Evolutionary conservation across 2,888 invertebrate genomes (phyloP).

Genomic region (Drosophila tripunctata): DNA sequence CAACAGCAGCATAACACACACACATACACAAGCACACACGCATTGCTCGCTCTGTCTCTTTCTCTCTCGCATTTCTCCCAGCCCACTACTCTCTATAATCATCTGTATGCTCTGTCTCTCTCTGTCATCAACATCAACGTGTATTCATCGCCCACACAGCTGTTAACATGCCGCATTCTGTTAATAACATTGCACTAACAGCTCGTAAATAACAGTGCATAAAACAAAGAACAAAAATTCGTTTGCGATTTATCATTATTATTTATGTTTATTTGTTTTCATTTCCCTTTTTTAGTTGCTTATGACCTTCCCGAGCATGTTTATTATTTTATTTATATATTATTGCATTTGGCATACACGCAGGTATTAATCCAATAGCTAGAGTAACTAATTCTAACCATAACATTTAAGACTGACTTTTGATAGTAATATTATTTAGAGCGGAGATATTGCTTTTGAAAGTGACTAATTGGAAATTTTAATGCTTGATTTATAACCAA

Average conservation of each 20-base stretch:
- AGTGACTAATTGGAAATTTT: conserved; percentile 1
- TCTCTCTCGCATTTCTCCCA: conserved; percentile 14
- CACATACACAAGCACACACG: conserved; percentile 23
- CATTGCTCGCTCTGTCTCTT: conserved; percentile 20
- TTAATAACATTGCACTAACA: conserved; percentile 66
- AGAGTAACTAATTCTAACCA: conserved; percentile 22
- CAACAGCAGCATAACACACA: conserved; percentile 33
- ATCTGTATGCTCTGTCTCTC: conserved; percentile 13
- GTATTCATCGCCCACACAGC: conserved; percentile 10
- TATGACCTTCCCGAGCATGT: conserved; percentile 41
- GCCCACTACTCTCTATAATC: too few species aligned
- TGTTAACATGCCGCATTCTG: conserved; percentile 37
- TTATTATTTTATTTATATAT: conserved; percentile 30
- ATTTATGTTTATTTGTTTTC: conserved; percentile 10
- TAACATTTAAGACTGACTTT: conserved; percentile 22
- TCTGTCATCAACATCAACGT: conserved; percentile 19
- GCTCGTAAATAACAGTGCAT: conserved; percentile 64
- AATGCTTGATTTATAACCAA: conserved; percentile 36
- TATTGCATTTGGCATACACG: conserved; percentile 38
- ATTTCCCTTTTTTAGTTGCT: conserved; percentile 11
- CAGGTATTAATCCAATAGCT: conserved; percentile 10
- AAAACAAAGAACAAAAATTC: conserved; percentile 5
- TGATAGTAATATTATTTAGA: conserved; percentile 9
- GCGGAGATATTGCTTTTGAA: conserved; percentile 10
- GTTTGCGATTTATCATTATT: conserved; percentile 22